A percentile compares a stretch with the other conserved stretches of the same genome.
These are phyloP conservation scores for Xylota segnis DNA, from an alignment of 2,888 invertebrate species.

Conservation along the genomic window DNA sequence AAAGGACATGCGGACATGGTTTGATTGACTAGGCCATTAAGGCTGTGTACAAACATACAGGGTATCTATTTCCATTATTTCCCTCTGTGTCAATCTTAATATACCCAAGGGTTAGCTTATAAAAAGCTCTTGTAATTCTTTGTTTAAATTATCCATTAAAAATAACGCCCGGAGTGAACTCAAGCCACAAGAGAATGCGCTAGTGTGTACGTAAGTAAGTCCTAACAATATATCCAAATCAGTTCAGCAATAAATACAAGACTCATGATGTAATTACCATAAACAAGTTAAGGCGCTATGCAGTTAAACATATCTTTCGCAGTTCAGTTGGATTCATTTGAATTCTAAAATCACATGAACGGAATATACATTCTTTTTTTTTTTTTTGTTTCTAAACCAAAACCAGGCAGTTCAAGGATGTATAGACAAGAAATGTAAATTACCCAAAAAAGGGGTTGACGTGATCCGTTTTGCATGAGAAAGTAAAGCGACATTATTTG, in stretches of 20 bases:
- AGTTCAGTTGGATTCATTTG: slow-evolving; percentile 14
- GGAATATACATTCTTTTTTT: neutral
- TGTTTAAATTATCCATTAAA: too few species aligned
- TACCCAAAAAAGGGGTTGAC: slow-evolving; percentile 49
- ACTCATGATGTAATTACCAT: slow-evolving; percentile 26
- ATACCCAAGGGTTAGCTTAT: too few species aligned
- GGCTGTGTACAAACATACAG: too few species aligned
- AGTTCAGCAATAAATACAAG: neutral
- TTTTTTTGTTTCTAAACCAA: slow-evolving; percentile 9
- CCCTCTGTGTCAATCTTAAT: too few species aligned
- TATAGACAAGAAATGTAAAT: slow-evolving; percentile 53
- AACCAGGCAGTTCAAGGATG: slow-evolving; percentile 24
- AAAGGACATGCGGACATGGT: too few species aligned
- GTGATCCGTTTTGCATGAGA: slow-evolving; percentile 53
- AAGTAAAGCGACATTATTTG: slow-evolving; percentile 47
- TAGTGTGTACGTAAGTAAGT: neutral
- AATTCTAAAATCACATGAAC: slow-evolving; percentile 22
- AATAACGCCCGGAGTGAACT: neutral
- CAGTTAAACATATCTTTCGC: slow-evolving; percentile 12
- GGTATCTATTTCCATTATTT: too few species aligned
- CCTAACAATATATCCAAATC: neutral
- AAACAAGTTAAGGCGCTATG: slow-evolving; percentile 24
- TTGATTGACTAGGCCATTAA: too few species aligned
- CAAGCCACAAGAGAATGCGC: neutral
- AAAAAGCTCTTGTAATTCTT: too few species aligned